These are phyloP conservation scores for Gymnothorax javanicus DNA, from an alignment of 2,797 vertebrate species.

Conservation along the genomic window DNA sequence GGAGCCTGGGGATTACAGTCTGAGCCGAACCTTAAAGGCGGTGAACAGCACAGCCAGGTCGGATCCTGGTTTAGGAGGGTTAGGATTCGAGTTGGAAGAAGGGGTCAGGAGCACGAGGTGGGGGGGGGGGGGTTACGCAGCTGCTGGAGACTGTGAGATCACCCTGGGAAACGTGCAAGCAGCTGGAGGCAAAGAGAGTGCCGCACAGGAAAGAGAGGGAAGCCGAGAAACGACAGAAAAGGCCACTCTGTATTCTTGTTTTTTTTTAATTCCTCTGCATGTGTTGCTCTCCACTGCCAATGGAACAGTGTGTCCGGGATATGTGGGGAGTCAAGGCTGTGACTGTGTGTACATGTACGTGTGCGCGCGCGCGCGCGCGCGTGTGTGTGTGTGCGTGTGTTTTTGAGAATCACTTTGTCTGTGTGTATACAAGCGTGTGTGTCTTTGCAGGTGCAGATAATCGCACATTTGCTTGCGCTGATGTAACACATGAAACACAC, in stretches of 20 bases:
- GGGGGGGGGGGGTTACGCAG: constrained; percentile 19
- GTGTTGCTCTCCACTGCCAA: constrained; percentile 32
- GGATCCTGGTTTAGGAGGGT: constrained; percentile 38
- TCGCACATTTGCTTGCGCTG: not conserved
- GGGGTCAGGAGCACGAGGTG: not conserved
- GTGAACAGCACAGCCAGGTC: constrained; percentile 23
- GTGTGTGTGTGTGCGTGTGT: constrained; percentile 18
- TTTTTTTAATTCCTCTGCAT: constrained; percentile 1
- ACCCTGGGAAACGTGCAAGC: constrained; percentile 43
- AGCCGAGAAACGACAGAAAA: constrained; percentile 30
- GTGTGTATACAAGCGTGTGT: not conserved
- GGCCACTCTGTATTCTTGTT: constrained; percentile 12
- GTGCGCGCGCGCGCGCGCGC: too few relatives aligned
- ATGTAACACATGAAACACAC: not conserved
- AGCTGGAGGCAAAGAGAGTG: constrained; percentile 39
- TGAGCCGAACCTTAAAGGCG: constrained; percentile 28
- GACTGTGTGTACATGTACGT: not conserved
- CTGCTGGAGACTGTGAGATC: constrained; percentile 42
- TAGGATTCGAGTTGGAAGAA: constrained; percentile 29
- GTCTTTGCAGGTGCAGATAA: not conserved
- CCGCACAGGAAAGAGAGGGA: constrained; percentile 28
- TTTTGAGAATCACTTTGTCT: not conserved
- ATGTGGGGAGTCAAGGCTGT: constrained; percentile 43
- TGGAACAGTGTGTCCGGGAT: constrained; percentile 54
- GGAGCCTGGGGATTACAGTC: constrained; percentile 36